Evolutionary conservation across 2,888 invertebrate genomes (phyloP), one percentile per base, ranked within the genome.

Genomic region (Pogonocherus hispidulus): DNA sequence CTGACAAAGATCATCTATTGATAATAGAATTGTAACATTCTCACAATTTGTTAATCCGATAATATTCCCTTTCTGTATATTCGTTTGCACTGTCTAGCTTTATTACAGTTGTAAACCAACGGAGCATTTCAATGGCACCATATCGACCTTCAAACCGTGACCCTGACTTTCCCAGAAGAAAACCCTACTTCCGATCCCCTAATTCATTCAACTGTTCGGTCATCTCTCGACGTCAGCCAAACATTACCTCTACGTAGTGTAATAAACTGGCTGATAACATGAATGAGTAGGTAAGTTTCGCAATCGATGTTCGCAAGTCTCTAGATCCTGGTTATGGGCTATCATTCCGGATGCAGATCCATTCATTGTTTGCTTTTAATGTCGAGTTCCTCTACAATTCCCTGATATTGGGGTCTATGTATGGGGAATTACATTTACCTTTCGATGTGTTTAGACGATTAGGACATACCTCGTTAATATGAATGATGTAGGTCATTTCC

Each of bases 271-370:
- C 44, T 18, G 20, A 41, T 57, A 57, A 47, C 19, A 59, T 47
- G 32, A 47, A 59, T 59, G 59, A 59, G 59, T 59, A 59, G 47
- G 47, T 59, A 59, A 59, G 47, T 59, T 59, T 59, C 47, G 19
- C 23, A 22, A 59, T 32, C 59, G 32, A 46, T 32, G 16, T 44
- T 52, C 52, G 22, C 22, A 52, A 20, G 32, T 35, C 41, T 57
- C 27, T 46, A 59, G 59, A 59, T 59, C 59, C 59, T 59, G 59
- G 59, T 59, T 47, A 27, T 27, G 14, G n/a, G 41, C 4, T 14
- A 14, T 4, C n/a, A 41, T n/a, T n/a, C 41, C 41, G 41, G 41
- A 41, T 41, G 14, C 16, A n/a, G 41, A 14, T 41, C 14, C 11
- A 41, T 41, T 41, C 41, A 41, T 41, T 41, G 41, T 41, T 41